Evolutionary conservation across 2,888 invertebrate genomes (phyloP), one percentile per base, ranked within the genome.

Genomic region (Diplazon laetatorius): DNA sequence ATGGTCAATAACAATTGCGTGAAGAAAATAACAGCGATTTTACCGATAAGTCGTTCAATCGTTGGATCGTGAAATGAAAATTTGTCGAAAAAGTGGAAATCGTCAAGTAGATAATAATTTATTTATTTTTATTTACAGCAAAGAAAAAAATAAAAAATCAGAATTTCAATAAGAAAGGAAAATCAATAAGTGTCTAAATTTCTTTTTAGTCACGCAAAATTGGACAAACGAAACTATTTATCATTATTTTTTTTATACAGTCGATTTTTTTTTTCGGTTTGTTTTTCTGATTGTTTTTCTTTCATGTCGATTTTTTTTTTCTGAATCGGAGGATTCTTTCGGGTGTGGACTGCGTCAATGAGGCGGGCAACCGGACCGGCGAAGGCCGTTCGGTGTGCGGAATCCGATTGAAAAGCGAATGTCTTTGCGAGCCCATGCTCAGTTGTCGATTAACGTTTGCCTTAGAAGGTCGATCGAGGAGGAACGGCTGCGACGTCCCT

Each of bases 371-470:
- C 81, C 71, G 78, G 50, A 76, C 80, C 84, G 16, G 30, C 83
- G 88, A 89, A 89, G 89, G 89, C 85, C 89, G 86, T 80, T 84
- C 82, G 76, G 81, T 78, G 52, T 35, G 39, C 76, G 84, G 85
- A 85, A 86, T 76, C 85, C 86, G 86, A 89, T 87, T 89, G 88
- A 88, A 89, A 89, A 89, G 88, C 86, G 88, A 89, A 87, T 83
- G 87, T 84, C 80, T 83, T 78, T 80, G 79, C 82, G 78, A 68
- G 68, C 79, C 79, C 72, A 71, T 80, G 83, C 80, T 88, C 89
- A 89, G 88, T 89, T 65, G 72, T 80, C 85, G 82, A 83, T 86
- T 83, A 86, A 84, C 82, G 84, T 85, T 86, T 85, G 86, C 82
- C 85, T 85, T 78, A 76, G 82, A 82, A 74, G 84, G 84, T 85